phyloP scores from a whole-genome alignment of 2,113 vertebrate species.

The Albula goreensis region DNA sequence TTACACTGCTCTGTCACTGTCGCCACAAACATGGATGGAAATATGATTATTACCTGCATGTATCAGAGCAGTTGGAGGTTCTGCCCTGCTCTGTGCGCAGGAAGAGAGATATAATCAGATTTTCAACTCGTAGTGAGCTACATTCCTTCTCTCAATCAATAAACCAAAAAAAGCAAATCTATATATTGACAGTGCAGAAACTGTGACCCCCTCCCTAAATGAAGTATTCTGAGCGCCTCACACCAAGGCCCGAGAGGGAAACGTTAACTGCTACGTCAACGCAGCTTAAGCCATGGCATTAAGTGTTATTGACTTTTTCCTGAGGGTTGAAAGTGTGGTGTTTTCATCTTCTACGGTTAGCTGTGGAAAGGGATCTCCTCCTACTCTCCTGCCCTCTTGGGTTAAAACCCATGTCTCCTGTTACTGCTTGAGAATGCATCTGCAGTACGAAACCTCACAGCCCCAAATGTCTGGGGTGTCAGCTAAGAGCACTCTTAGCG shows the following conservation, averaged over 20 bases:
- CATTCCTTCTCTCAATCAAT: conserved; percentile 3
- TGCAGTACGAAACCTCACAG: too few relatives aligned
- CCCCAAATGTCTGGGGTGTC: too few relatives aligned
- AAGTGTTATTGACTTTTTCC: conserved; percentile 62
- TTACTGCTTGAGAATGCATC: too few relatives aligned
- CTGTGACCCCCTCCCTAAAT: conserved; percentile 19
- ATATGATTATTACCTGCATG: background rate
- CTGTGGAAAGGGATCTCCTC: background rate
- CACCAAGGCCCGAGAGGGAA: conserved; percentile 37
- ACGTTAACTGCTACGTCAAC: conserved; percentile 52
- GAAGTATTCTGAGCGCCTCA: conserved; percentile 17
- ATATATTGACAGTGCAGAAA: conserved; percentile 47
- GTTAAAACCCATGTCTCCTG: too few relatives aligned
- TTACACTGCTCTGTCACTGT: too few relatives aligned
- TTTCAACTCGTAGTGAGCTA: background rate
- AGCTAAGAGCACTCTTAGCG: background rate
- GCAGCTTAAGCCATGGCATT: conserved; percentile 45
- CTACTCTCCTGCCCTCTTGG: too few relatives aligned
- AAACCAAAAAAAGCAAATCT: background rate
- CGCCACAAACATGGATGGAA: background rate
- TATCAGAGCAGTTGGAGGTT: background rate
- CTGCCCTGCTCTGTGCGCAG: conserved; percentile 50
- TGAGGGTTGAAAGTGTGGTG: conserved; percentile 37
- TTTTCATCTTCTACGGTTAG: conserved; percentile 29
- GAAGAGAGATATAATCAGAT: conserved; percentile 2